Conservation (phyloP, 2,113 vertebrate species). For the Istiophorus platypterus region DNA sequence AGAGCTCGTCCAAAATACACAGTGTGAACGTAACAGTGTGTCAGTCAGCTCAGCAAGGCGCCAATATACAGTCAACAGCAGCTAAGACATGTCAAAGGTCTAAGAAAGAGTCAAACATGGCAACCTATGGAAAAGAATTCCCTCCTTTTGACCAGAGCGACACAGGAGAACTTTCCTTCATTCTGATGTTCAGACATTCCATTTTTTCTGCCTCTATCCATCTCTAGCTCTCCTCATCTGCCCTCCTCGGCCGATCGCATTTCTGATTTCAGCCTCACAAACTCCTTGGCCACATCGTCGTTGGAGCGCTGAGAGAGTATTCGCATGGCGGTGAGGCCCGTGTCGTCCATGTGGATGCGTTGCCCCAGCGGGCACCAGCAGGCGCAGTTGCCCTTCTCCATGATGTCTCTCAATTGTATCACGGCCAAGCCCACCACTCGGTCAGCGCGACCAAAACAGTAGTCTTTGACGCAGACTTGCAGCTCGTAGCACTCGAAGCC, state of each 20-base stretch:
- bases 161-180: not conserved
- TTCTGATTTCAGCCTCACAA: constrained; percentile 96
- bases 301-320: constrained; percentile 98
- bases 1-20: constrained; percentile 11
- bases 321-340: constrained; percentile 93
- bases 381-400: constrained; percentile 92
- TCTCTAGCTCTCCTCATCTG: constrained; percentile 82
- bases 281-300: constrained; percentile 97
- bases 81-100: constrained; percentile 50
- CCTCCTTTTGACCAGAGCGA: not conserved
- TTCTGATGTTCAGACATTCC: not conserved
- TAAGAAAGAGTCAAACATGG: constrained; percentile 27
- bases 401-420: constrained; percentile 92
- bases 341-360: constrained; percentile 95
- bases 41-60: constrained; percentile 25
- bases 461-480: constrained; percentile 97
- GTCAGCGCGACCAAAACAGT: constrained; percentile 98
- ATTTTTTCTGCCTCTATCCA: too few relatives aligned
- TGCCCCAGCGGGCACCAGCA: constrained; percentile 96
- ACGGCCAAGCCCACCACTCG: constrained; percentile 92
- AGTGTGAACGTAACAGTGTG: constrained; percentile 26
- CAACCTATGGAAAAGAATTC: not conserved
- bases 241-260: constrained; percentile 94
- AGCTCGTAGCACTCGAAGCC: constrained; percentile 96
- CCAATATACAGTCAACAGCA: constrained; percentile 49